phyloP scores from a whole-genome alignment of 2,113 vertebrate species.

The Fulmarus glacialis region DNA sequence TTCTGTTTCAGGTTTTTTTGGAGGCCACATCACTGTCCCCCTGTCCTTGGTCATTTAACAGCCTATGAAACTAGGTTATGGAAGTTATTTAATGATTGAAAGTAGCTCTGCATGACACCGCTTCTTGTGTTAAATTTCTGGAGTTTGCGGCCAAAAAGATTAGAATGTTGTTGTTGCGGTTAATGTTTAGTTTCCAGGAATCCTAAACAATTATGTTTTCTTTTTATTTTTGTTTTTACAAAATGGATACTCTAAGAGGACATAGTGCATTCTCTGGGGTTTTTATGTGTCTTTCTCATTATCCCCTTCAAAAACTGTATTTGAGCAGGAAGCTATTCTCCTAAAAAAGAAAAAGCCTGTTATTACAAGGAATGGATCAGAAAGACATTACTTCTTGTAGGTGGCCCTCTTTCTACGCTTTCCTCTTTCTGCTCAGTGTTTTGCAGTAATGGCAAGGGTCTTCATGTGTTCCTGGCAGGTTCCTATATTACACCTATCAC shows the following conservation, averaged over 20 bases:
- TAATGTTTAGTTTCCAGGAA: not conserved
- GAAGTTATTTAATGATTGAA: not conserved
- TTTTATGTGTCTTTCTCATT: not conserved
- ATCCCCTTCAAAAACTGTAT: not conserved
- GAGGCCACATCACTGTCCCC: accelerated
- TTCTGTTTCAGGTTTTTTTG: not conserved
- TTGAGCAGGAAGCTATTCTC: not conserved
- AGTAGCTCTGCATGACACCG: not conserved
- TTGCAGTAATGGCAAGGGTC: not conserved
- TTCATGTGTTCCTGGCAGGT: not conserved
- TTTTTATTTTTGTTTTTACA: not conserved
- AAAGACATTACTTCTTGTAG: not conserved
- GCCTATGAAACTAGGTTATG: not conserved
- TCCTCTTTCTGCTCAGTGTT: not conserved
- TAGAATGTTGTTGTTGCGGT: not conserved
- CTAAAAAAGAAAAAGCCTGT: not conserved
- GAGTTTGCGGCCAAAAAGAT: not conserved
- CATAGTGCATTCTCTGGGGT: not conserved
- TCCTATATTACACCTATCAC: not conserved
- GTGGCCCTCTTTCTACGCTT: not conserved
- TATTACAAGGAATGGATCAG: not conserved
- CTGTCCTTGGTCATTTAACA: not conserved
- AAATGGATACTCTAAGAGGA: not conserved
- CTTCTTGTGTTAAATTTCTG: not conserved
- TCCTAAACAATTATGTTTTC: not conserved